Evolutionary conservation across 2,113 vertebrate species (phyloP).

Genomic region (Mus pahari): DNA sequence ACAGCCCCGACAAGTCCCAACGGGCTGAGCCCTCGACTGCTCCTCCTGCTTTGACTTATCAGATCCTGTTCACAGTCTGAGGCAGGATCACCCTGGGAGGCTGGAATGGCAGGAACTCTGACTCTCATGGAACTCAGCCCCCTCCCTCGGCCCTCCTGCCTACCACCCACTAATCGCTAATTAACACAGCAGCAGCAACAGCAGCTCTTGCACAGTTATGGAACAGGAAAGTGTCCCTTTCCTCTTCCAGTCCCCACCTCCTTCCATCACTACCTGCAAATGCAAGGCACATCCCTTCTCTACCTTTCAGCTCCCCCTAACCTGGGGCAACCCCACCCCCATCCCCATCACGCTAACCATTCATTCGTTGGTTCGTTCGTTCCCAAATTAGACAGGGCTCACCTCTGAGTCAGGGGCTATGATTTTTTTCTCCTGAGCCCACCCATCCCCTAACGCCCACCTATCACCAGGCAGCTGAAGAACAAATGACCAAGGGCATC

Average conservation of each 20-base stretch:
- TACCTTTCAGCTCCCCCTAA: not conserved
- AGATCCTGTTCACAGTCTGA: not conserved
- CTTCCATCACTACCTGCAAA: not conserved
- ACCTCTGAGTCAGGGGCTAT: not conserved
- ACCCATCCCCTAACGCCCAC: not conserved
- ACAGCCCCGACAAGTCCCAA: not conserved
- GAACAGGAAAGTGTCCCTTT: not conserved
- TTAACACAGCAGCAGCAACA: not conserved
- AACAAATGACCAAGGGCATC: not conserved
- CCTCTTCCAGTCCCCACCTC: not conserved
- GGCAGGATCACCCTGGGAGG: not conserved
- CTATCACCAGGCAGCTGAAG: not conserved
- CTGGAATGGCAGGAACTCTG: not conserved
- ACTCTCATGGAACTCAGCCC: not conserved
- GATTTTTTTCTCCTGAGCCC: not conserved
- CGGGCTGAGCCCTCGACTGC: not conserved
- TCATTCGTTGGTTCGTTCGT: accelerated
- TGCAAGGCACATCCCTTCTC: not conserved
- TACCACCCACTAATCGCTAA: not conserved
- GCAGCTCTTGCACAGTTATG: not conserved
- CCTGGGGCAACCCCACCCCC: too few species aligned
- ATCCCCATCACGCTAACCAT: not conserved
- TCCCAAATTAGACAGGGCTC: not conserved
- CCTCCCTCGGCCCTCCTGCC: not conserved
- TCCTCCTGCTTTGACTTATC: not conserved